phyloP scores from a whole-genome alignment of 2,113 vertebrate genomes.

The Peromyscus leucopus region DNA sequence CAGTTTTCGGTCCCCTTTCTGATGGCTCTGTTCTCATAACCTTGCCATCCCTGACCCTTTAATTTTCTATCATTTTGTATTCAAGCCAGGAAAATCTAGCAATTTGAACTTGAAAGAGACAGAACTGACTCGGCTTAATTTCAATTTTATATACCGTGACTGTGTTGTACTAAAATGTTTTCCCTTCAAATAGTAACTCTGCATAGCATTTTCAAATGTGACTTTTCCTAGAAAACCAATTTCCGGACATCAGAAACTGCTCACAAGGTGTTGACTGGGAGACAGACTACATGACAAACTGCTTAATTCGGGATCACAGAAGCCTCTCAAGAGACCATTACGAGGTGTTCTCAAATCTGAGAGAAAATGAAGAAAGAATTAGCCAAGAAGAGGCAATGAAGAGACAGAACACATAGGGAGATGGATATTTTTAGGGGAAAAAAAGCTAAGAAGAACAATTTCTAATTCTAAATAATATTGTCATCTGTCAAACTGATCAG shows the following conservation, averaged over 20 bases:
- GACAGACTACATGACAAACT: slow-evolving; percentile 24
- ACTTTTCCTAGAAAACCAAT: slow-evolving; percentile 63
- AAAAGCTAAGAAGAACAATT: background rate
- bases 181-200: slow-evolving; percentile 72
- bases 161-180: slow-evolving; percentile 51
- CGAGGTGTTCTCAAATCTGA: background rate
- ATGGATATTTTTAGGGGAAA: background rate
- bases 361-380: slow-evolving; percentile 8
- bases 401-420: background rate
- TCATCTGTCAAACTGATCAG: background rate
- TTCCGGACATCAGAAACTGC: slow-evolving; percentile 68
- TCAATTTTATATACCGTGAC: slow-evolving; percentile 25
- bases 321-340: background rate
- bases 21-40: slow-evolving; percentile 40
- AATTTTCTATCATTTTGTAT: slow-evolving; percentile 66
- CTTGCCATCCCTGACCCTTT: slow-evolving; percentile 54
- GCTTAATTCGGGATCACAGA: background rate
- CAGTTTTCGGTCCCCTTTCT: slow-evolving; percentile 23
- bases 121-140: slow-evolving; percentile 67
- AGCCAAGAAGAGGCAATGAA: background rate
- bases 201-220: slow-evolving; percentile 59
- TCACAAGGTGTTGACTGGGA: slow-evolving; percentile 29
- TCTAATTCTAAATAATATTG: background rate
- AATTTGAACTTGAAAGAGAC: slow-evolving; percentile 65
- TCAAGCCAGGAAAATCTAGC: slow-evolving; percentile 72